Evolutionary conservation across 53 echinoderm and acorn worm species (phyloP).

Genomic region (Apostichopus leukothele): DNA sequence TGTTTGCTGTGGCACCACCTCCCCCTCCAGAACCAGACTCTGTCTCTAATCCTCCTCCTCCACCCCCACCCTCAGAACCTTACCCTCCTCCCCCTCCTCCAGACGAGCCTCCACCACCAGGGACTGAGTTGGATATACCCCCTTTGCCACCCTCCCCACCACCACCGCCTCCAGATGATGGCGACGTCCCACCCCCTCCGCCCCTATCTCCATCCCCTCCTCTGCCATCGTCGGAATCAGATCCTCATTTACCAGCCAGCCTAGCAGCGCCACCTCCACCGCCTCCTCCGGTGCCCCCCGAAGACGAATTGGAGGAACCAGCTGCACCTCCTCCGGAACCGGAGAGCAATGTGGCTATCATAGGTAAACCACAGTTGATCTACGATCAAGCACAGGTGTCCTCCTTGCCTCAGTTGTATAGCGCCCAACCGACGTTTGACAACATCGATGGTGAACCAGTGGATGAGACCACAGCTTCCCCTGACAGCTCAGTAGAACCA

Average conservation of each 20-base stretch:
- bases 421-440: not conserved
- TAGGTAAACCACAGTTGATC: constrained; percentile 79
- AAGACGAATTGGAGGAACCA: not conserved
- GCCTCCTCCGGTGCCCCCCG: constrained; percentile 19
- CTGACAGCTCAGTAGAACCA: not conserved
- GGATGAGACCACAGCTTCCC: constrained; percentile 1
- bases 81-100: constrained; percentile 79
- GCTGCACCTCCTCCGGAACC: constrained; percentile 10
- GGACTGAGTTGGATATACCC: constrained; percentile 68
- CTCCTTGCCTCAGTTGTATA: constrained; percentile 31
- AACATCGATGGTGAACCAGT: constrained; percentile 39
- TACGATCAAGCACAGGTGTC: constrained; percentile 51
- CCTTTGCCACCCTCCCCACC: constrained; percentile 76
- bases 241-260: not conserved
- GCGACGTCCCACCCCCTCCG: constrained; percentile 50
- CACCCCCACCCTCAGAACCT: constrained; percentile 53
- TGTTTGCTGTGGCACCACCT: constrained; percentile 48
- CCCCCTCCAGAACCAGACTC: constrained; percentile 52
- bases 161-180: constrained; percentile 53
- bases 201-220: constrained; percentile 75
- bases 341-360: constrained; percentile 41
- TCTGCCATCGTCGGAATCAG: constrained; percentile 50
- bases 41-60: constrained; percentile 56
- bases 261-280: constrained; percentile 41
- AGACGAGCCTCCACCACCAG: constrained; percentile 81